Evolutionary conservation across 2,797 vertebrate genomes (phyloP).

Genomic region (Microctenopoma lineatum): DNA sequence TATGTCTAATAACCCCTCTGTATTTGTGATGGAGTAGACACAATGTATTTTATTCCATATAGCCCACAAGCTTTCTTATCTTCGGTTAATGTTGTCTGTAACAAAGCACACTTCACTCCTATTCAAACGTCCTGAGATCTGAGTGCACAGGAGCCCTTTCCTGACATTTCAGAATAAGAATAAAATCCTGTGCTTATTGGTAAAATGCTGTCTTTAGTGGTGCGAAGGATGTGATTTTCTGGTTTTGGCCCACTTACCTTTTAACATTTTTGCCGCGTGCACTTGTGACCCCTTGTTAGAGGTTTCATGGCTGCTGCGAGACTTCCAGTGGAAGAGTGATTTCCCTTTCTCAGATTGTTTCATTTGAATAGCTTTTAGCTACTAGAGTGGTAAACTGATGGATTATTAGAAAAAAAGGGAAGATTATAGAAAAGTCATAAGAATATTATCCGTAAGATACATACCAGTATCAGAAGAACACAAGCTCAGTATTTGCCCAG

Average conservation of each 20-base stretch:
- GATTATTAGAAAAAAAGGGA: not conserved
- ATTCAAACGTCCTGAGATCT: constrained; percentile 33
- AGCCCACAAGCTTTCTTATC: constrained; percentile 50
- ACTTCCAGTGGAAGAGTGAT: not conserved
- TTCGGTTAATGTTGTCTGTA: constrained; percentile 33
- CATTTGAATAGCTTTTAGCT: not conserved
- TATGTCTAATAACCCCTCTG: constrained; percentile 55
- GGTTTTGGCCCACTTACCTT: constrained; percentile 18
- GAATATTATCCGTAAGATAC: not conserved
- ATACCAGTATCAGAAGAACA: too few species aligned
- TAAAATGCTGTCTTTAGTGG: constrained; percentile 20
- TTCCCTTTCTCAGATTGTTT: not conserved
- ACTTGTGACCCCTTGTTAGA: constrained; percentile 2
- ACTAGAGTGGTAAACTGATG: too few species aligned
- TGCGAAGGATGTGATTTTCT: constrained; percentile 24
- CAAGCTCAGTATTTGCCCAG: too few species aligned
- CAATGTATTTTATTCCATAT: constrained; percentile 49
- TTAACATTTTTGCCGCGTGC: constrained; percentile 10
- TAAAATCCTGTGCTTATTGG: constrained; percentile 14
- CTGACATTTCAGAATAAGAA: constrained; percentile 4
- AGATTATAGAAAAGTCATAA: too few species aligned
- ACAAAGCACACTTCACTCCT: constrained; percentile 34
- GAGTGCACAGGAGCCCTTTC: constrained; percentile 37
- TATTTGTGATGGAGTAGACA: constrained; percentile 57
- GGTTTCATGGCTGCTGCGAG: not conserved